Percentiles rank a stretch among this genome's conserved stretches.
Conservation (phyloP, 35 echinoderm and acorn worm genomes). For the Lytechinus pictus region DNA sequence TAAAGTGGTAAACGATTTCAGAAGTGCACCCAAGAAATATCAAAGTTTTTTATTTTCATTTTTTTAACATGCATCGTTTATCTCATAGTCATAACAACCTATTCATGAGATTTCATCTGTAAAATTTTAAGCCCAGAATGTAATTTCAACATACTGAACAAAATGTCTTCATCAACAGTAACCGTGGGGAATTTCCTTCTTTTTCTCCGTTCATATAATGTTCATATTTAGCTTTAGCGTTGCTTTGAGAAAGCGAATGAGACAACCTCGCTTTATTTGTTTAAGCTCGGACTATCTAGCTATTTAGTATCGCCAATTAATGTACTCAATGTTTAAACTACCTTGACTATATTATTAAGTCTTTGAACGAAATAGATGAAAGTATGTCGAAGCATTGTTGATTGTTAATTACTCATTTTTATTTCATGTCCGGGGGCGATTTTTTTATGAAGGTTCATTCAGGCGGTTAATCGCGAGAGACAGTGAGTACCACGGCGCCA, state of each 20-base stretch:
- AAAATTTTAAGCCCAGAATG: too few species aligned
- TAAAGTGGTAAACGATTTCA: background rate
- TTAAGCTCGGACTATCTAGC: background rate
- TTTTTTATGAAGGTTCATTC: background rate
- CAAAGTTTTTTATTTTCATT: too few species aligned
- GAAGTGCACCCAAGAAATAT: too few species aligned
- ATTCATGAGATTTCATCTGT: background rate
- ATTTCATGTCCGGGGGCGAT: background rate
- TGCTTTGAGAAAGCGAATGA: background rate
- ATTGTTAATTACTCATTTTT: constrained; percentile 6
- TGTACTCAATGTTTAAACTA: background rate
- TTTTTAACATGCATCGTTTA: background rate
- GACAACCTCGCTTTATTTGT: background rate
- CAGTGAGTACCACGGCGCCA: background rate
- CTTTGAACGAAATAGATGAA: background rate
- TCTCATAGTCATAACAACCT: background rate
- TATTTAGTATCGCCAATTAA: background rate
- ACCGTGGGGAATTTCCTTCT: background rate
- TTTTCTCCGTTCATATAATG: too few species aligned
- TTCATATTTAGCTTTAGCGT: background rate
- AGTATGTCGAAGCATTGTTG: background rate
- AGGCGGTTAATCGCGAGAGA: background rate
- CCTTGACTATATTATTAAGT: background rate
- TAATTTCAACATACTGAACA: background rate
- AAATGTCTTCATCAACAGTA: background rate